Conservation (phyloP, 2,797 vertebrate genomes). For the Ispidina picta region DNA sequence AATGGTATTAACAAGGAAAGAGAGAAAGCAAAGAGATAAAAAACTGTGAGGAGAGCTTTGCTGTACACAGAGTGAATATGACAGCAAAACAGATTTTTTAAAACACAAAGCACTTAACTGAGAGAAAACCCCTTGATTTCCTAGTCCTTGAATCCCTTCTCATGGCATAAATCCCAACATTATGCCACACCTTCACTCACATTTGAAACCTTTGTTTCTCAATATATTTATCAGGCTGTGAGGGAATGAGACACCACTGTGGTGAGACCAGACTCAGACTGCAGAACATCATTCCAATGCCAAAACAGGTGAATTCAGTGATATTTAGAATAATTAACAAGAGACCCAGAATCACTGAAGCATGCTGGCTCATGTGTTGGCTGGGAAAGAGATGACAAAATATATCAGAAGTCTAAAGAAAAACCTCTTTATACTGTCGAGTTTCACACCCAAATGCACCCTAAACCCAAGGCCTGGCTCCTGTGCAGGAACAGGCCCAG, state of each 20-base stretch:
- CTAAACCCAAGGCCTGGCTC: background rate
- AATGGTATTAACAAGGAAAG: background rate
- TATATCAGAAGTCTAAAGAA: background rate
- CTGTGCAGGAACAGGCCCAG: background rate
- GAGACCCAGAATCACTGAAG: background rate
- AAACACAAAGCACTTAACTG: background rate
- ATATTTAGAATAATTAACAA: background rate
- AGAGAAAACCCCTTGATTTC: background rate
- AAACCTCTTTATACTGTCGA: background rate
- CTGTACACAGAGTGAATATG: background rate
- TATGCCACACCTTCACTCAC: background rate
- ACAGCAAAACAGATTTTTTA: background rate
- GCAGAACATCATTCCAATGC: background rate
- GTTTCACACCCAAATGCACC: background rate
- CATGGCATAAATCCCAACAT: fast-evolving
- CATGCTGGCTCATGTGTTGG: background rate
- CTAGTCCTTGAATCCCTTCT: background rate
- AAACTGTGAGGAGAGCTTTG: background rate
- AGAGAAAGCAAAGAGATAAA: background rate
- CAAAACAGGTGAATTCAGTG: background rate
- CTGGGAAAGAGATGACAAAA: background rate
- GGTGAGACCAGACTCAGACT: background rate
- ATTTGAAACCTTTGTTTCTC: background rate
- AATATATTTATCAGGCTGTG: background rate
- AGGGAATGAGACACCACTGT: background rate